phyloP scores from a whole-genome alignment of 2,888 invertebrate genomes.

The Agonopterix arenella region DNA sequence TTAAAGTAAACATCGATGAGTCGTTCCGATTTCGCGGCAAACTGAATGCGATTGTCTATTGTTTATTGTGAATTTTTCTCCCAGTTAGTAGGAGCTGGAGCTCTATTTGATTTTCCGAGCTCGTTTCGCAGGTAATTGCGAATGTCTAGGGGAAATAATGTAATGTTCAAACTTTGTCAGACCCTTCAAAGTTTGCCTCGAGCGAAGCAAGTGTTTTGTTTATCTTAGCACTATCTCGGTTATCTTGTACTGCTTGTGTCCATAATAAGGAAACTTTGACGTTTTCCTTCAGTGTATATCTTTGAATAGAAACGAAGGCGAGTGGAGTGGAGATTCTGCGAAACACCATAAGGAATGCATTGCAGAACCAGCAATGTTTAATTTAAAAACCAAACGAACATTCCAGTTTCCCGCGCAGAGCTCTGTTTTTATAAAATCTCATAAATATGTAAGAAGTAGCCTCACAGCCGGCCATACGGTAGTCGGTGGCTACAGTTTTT shows the following conservation, averaged over 20 bases:
- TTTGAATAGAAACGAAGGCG: background rate
- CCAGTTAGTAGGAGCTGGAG: background rate
- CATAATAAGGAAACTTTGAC: conserved; percentile 9
- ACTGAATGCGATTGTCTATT: conserved; percentile 18
- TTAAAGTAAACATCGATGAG: conserved; percentile 38
- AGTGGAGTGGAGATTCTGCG: too few species aligned
- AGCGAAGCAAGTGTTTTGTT: conserved; percentile 10
- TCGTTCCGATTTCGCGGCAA: conserved; percentile 24
- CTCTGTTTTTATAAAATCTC: conserved; percentile 20
- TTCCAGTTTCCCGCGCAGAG: background rate
- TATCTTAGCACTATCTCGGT: conserved; percentile 8
- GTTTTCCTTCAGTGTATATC: background rate
- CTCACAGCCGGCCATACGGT: conserved; percentile 22
- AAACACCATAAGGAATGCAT: background rate
- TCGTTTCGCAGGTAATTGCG: too few species aligned
- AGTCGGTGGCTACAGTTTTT: conserved; percentile 35
- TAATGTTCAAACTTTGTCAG: too few species aligned
- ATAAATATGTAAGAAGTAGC: conserved; percentile 50
- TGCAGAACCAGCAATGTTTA: background rate
- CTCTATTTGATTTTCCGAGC: background rate
- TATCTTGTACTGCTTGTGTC: conserved; percentile 7
- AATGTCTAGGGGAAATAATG: too few species aligned
- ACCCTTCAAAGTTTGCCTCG: too few species aligned
- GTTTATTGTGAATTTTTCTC: conserved; percentile 21
- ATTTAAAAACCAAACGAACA: background rate